A percentile compares a stretch with the other conserved stretches of the same genome.
Conservation (phyloP, 1,140 invertebrate genomes). For the Rhopalosiphum maidis region DNA sequence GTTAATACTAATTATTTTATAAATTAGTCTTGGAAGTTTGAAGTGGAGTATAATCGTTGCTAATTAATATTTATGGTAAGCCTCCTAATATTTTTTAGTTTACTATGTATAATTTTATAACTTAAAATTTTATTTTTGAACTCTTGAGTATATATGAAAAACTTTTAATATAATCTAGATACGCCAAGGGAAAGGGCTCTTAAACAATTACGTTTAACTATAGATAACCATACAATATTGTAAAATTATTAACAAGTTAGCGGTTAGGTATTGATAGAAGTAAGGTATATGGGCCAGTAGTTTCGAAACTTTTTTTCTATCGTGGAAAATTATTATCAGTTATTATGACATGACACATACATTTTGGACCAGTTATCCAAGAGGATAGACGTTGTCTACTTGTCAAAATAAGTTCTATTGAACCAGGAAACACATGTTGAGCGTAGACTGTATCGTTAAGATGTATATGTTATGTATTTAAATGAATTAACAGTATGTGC, state of each 20-base stretch:
- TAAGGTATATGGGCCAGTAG: background rate
- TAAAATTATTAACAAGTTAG: background rate
- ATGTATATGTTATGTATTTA: background rate
- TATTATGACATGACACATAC: background rate
- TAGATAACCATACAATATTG: background rate
- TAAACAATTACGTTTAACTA: background rate
- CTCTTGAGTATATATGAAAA: background rate
- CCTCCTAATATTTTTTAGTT: background rate
- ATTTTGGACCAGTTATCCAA: too few relatives aligned
- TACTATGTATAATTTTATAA: background rate
- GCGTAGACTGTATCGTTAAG: background rate
- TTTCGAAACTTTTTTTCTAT: background rate
- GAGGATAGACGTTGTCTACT: background rate
- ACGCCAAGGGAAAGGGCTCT: background rate
- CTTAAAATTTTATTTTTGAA: background rate
- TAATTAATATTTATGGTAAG: conserved; percentile 44
- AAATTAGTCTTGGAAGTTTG: background rate
- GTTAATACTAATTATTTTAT: conserved; percentile 22
- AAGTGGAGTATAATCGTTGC: conserved; percentile 32
- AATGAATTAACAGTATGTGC: background rate
- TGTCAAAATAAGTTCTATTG: background rate
- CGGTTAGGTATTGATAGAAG: background rate
- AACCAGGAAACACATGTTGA: background rate
- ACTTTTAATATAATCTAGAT: background rate
- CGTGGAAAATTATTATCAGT: background rate